Evolutionary conservation across 2,797 vertebrate species (phyloP).

Genomic region (Neolamprologus multifasciatus): DNA sequence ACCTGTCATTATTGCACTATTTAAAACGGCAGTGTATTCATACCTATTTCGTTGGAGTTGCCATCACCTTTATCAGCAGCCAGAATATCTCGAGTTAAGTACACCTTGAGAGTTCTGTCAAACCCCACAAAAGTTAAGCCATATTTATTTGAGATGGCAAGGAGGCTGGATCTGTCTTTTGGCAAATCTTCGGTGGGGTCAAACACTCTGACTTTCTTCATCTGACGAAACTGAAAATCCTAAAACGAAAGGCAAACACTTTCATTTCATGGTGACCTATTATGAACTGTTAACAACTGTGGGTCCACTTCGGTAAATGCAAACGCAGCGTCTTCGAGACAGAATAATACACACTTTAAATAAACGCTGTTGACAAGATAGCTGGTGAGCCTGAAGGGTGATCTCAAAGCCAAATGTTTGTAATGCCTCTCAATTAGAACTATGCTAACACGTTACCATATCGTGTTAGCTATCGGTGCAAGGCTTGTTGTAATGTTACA

Average conservation of each 20-base stretch:
- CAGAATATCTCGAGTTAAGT: conserved; percentile 80
- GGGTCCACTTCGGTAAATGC: not conserved
- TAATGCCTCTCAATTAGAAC: not conserved
- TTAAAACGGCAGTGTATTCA: not conserved
- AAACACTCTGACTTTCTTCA: conserved; percentile 91
- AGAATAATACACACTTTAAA: not conserved
- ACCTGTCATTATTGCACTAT: not conserved
- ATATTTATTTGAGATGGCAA: conserved; percentile 86
- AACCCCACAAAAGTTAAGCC: conserved; percentile 86
- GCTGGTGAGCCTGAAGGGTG: not conserved
- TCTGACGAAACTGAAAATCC: conserved; percentile 95
- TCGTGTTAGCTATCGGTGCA: not conserved
- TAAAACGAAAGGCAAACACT: conserved; percentile 32
- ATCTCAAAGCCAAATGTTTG: not conserved
- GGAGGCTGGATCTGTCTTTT: conserved; percentile 85
- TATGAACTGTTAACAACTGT: not conserved
- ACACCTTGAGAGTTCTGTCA: conserved; percentile 80
- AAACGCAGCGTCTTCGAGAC: not conserved
- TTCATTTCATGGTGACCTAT: not conserved
- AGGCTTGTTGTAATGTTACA: not conserved
- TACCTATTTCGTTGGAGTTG: conserved; percentile 86
- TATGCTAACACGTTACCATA: not conserved
- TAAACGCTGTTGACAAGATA: not conserved
- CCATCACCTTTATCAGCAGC: conserved; percentile 80
- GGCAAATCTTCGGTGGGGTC: conserved; percentile 79